These are phyloP conservation scores for Urocitellus parryii DNA, from an alignment of 2,113 vertebrate species.

Conservation along the genomic window DNA sequence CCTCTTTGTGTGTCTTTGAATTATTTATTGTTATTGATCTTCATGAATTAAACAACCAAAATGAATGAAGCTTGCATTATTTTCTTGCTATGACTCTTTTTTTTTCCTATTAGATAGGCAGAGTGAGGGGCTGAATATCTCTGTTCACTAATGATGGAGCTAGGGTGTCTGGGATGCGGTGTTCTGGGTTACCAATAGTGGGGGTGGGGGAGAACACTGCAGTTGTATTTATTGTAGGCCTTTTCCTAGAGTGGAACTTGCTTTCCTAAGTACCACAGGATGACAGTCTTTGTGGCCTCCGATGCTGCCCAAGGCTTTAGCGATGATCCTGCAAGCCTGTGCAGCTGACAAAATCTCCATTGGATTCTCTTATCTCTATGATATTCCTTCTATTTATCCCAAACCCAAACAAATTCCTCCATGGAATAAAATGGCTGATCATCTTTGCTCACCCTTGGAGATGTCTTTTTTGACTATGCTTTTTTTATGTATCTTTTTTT, in stretches of 20 bases:
- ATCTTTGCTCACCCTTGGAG: not conserved
- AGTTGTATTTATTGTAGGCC: not conserved
- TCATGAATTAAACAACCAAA: not conserved
- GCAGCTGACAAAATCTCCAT: not conserved
- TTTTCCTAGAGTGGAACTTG: not conserved
- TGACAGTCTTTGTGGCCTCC: not conserved
- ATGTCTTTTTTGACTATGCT: not conserved
- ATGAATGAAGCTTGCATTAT: not conserved
- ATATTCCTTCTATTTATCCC: not conserved
- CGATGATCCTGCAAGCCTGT: not conserved
- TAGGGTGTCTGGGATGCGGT: not conserved
- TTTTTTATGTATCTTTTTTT: too few relatives aligned
- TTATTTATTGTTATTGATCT: not conserved
- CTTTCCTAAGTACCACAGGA: not conserved
- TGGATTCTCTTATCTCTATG: not conserved
- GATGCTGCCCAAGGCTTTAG: not conserved
- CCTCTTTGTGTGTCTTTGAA: not conserved
- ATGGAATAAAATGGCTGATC: not conserved
- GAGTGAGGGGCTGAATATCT: not conserved
- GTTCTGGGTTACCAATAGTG: not conserved
- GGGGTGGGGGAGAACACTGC: not conserved
- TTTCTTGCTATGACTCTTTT: not conserved
- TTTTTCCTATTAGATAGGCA: not conserved
- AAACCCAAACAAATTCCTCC: not conserved
- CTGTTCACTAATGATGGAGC: not conserved